These are phyloP conservation scores for Odontocolon sp. DNA, from an alignment of 2,888 invertebrate species.

Conservation along the genomic window DNA sequence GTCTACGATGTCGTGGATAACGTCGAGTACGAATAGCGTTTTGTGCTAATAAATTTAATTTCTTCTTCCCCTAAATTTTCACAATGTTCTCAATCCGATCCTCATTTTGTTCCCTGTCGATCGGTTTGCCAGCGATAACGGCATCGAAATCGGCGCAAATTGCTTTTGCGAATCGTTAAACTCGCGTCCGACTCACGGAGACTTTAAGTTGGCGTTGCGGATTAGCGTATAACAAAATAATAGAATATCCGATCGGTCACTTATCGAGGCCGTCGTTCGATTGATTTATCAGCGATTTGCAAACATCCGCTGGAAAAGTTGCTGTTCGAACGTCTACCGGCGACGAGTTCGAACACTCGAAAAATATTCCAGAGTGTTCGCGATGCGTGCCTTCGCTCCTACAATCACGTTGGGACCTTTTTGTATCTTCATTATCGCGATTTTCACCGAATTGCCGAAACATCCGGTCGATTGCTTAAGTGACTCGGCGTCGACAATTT, in stretches of 20 bases:
- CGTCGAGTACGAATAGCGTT: background rate
- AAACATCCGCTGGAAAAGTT: background rate
- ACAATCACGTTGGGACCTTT: background rate
- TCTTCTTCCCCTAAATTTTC: constrained; percentile 8
- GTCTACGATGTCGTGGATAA: constrained; percentile 1
- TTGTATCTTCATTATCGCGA: background rate
- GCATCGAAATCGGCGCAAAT: background rate
- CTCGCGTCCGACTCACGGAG: too few species aligned
- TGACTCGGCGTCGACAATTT: background rate
- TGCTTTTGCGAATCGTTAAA: constrained; percentile 4
- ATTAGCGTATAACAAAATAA: background rate
- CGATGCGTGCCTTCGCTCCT: background rate
- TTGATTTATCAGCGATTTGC: too few species aligned
- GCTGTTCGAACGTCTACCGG: too few species aligned
- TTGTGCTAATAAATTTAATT: constrained; percentile 40
- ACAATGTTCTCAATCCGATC: background rate
- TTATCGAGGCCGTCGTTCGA: too few species aligned
- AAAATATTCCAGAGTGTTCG: background rate
- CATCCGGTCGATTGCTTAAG: background rate
- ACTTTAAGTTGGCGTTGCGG: too few species aligned
- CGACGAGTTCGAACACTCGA: background rate
- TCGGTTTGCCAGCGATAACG: background rate
- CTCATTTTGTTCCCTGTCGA: background rate
- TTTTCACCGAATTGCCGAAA: background rate
- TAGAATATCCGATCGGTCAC: too few species aligned